Evolutionary conservation across 2,888 invertebrate species (phyloP).

Genomic region (Emmelina monodactyla): DNA sequence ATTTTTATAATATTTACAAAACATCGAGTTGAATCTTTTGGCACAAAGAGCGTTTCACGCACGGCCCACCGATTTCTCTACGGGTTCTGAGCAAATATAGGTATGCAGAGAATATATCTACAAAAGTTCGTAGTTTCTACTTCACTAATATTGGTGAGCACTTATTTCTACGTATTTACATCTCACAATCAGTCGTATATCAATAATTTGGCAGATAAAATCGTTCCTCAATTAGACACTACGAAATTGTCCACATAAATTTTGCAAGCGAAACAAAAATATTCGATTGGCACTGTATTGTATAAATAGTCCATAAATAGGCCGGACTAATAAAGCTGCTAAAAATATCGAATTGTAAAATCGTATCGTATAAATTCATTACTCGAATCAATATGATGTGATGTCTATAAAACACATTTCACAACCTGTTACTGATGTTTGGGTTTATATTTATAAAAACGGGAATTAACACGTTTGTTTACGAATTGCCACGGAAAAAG

Average conservation of each 20-base stretch:
- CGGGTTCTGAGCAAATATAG: constrained; percentile 63
- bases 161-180: constrained; percentile 60
- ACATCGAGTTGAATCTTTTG: constrained; percentile 48
- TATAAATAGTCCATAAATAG: constrained; percentile 39
- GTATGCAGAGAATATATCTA: constrained; percentile 55
- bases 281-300: constrained; percentile 39
- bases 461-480: not conserved
- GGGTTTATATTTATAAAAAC: constrained; percentile 14
- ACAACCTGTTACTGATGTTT: constrained; percentile 51
- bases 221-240: constrained; percentile 23
- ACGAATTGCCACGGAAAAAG: not conserved
- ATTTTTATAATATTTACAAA: constrained; percentile 30
- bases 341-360: constrained; percentile 37
- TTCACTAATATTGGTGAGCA: constrained; percentile 47
- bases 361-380: constrained; percentile 33
- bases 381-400: constrained; percentile 21
- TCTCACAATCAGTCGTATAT: constrained; percentile 62
- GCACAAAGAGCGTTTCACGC: constrained; percentile 58
- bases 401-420: constrained; percentile 38
- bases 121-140: constrained; percentile 43
- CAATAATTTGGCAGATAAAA: constrained; percentile 56
- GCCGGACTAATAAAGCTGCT: constrained; percentile 51
- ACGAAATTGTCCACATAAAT: not conserved
- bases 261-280: constrained; percentile 28
- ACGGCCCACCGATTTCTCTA: constrained; percentile 40